Base-by-base conservation (phyloP, 1,140 invertebrate genomes). In the Cydia fagiglandana region DNA sequence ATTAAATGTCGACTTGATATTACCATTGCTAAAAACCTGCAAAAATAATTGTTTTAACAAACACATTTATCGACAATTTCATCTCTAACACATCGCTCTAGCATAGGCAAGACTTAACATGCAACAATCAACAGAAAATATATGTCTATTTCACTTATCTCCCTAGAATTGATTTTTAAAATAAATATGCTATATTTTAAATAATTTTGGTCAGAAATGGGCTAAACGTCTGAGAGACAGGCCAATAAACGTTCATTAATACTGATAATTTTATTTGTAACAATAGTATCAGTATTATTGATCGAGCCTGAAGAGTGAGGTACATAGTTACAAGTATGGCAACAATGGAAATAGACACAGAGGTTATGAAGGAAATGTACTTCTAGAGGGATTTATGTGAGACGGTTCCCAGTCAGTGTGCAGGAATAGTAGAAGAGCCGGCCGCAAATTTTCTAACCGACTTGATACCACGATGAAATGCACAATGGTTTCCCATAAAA, bases 271-370 rank as follows among this genome's bases (percentile, higher is more conserved):
- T 56, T 20, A 61, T 10, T 56, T 61, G 17, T 77, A 50, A 66
- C 70, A 75, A 76, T 64, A 64, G 53, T 75, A 24, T 66, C 17
- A 56, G 56, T 28, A 73, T 47, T 77, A 73, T 47, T 76, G 80
- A 80, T 81, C 85, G 76, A 78, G 45, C 70, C 82, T 79, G 70
- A 76, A 83, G 79, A 78, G 80, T 84, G 86, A 91, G 87, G 87
- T 89, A 90, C 87, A 85, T 80, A 88, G 86, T 85, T 90, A 81
- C 83, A 83, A 80, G 86, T 91, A 92, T 92, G 90, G 90, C 90
- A 92, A 91, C 89, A 86, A 78, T 80, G 76, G 83, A 85, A 84
- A 86, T 78, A 70, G 66, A 70, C 38, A 70, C 66, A 38, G 34
- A 70, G 66, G 41, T 70, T 41, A 70, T 12, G 66, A 70, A 70